Percentiles rank a stretch among this genome's conserved stretches.
These are phyloP conservation scores for Cactoblastis cactorum DNA, from an alignment of 2,888 invertebrate species.

Conservation along the genomic window DNA sequence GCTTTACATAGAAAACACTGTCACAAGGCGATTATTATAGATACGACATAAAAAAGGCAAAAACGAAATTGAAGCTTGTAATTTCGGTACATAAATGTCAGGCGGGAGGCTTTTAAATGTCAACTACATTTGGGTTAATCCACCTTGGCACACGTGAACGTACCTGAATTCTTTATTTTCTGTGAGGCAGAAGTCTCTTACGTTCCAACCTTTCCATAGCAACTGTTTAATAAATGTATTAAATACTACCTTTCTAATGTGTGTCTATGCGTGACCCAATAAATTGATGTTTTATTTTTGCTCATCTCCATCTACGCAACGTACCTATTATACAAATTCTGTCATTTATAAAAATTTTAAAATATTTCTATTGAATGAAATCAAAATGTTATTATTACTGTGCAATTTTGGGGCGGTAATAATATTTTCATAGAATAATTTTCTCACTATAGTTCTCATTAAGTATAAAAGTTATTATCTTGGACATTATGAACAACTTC, in stretches of 20 bases:
- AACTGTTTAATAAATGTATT: conserved; percentile 10
- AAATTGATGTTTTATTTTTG: conserved; percentile 7
- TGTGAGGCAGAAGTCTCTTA: neutral
- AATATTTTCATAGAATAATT: too few relatives aligned
- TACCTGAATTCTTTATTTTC: conserved; percentile 11
- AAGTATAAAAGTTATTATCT: too few relatives aligned
- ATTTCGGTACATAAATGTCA: neutral
- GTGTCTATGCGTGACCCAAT: conserved; percentile 1
- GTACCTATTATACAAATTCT: too few relatives aligned
- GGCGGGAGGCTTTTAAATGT: conserved; percentile 10
- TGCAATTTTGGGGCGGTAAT: too few relatives aligned
- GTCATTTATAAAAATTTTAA: too few relatives aligned
- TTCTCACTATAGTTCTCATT: too few relatives aligned
- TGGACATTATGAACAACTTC: too few relatives aligned
- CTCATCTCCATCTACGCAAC: too few relatives aligned
- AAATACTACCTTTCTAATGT: neutral
- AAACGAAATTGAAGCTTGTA: neutral
- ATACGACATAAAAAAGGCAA: neutral
- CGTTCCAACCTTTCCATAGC: neutral
- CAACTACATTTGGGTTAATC: conserved; percentile 8
- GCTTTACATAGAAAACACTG: conserved; percentile 3
- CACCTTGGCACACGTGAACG: conserved; percentile 4
- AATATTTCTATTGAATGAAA: too few relatives aligned
- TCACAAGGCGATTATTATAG: neutral
- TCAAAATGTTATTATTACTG: too few relatives aligned